A percentile compares a stretch with the other conserved stretches of the same genome.
These are phyloP conservation scores for Zaprionus tsacasi DNA, from an alignment of 1,140 invertebrate genomes.

Conservation along the genomic window DNA sequence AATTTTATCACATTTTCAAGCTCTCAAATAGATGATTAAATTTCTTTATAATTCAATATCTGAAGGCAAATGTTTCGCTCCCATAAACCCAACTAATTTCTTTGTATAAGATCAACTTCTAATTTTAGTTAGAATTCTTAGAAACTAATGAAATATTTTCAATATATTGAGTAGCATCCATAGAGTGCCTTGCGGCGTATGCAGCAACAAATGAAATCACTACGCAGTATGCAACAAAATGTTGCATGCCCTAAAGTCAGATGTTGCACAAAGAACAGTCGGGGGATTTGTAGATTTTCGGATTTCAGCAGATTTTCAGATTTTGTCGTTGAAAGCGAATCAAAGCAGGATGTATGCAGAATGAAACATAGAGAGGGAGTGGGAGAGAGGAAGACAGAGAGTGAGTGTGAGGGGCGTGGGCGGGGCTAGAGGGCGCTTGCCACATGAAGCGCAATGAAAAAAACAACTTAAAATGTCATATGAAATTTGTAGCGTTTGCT, in stretches of 20 bases:
- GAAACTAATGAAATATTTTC: too few species aligned
- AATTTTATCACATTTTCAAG: too few species aligned
- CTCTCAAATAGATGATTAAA: too few species aligned
- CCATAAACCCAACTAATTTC: too few species aligned
- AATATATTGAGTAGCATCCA: background rate
- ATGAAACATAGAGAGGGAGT: background rate
- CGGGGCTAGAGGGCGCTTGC: background rate
- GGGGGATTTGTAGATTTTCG: slow-evolving; percentile 51
- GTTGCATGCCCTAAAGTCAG: slow-evolving; percentile 59
- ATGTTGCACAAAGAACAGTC: slow-evolving; percentile 51
- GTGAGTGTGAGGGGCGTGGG: background rate
- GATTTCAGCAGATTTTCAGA: slow-evolving; percentile 35
- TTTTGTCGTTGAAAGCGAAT: slow-evolving; percentile 42
- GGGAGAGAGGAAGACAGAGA: background rate
- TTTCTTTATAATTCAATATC: too few species aligned
- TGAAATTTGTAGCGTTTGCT: slow-evolving; percentile 79
- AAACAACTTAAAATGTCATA: slow-evolving; percentile 83
- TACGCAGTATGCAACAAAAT: slow-evolving; percentile 47
- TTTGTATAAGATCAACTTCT: too few species aligned
- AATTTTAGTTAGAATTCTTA: too few species aligned
- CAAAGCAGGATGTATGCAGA: slow-evolving; percentile 21
- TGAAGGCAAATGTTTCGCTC: too few species aligned
- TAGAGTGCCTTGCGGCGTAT: background rate
- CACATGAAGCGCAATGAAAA: slow-evolving; percentile 63
- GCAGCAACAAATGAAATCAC: background rate